These are phyloP conservation scores for Cotesia typhae DNA, from an alignment of 1,140 invertebrate species.

Conservation along the genomic window DNA sequence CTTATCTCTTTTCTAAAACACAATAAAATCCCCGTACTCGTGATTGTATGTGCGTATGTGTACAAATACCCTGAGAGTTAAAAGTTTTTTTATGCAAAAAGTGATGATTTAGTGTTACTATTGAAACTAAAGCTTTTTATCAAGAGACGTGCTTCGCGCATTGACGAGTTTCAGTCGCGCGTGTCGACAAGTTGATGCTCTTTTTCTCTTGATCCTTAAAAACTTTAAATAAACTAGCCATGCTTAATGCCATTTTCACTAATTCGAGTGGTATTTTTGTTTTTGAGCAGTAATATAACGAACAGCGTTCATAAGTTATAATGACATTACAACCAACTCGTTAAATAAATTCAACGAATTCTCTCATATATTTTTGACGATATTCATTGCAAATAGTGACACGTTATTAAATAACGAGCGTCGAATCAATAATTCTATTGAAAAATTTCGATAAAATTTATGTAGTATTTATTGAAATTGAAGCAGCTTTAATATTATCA, in stretches of 20 bases:
- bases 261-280: slow-evolving; percentile 7
- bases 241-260: not conserved
- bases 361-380: no score
- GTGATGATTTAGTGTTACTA: not conserved
- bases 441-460: no score
- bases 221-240: slow-evolving; percentile 4
- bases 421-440: no score
- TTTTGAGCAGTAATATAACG: not conserved
- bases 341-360: no score
- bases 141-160: slow-evolving; percentile 5
- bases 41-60: not conserved
- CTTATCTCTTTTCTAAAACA: no score
- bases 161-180: not conserved
- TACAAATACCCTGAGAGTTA: slow-evolving; percentile 13
- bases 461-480: no score
- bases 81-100: slow-evolving; percentile 8
- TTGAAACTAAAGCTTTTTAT: slow-evolving; percentile 12
- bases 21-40: no score
- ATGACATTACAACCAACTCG: not conserved
- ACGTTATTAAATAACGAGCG: no score
- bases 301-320: not conserved
- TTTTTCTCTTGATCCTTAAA: not conserved
- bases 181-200: not conserved
- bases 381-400: no score
- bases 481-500: no score